Evolutionary conservation across 2,888 invertebrate species (phyloP).

Genomic region (Cheilosia urbana): DNA sequence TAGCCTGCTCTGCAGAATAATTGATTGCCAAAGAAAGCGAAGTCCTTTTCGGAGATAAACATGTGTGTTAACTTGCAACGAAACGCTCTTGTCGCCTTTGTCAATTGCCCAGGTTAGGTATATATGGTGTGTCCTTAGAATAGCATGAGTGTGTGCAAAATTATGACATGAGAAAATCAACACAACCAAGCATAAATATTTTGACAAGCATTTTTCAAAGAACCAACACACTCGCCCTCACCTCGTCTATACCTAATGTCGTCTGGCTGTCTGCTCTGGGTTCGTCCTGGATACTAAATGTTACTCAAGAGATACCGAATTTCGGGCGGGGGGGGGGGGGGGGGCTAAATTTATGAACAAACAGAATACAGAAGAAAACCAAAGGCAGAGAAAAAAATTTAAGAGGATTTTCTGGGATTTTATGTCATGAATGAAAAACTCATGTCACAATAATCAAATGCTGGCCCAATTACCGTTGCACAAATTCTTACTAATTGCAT

Average conservation of each 20-base stretch:
- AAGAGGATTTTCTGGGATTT: conserved; percentile 40
- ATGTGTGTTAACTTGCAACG: conserved; percentile 47
- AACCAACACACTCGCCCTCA: background rate
- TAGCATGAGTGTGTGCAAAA: conserved; percentile 31
- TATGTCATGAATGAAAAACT: background rate
- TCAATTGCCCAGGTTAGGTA: conserved; percentile 45
- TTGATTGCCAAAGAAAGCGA: conserved; percentile 64
- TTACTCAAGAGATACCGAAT: background rate
- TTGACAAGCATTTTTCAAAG: conserved; percentile 26
- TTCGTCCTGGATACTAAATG: background rate
- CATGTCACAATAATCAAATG: background rate
- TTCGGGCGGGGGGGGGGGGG: background rate
- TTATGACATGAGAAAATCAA: conserved; percentile 63
- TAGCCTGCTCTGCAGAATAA: conserved; percentile 44
- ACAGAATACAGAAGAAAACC: background rate
- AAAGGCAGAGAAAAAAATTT: background rate
- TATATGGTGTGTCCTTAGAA: conserved; percentile 20
- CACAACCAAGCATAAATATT: conserved; percentile 58
- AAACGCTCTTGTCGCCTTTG: conserved; percentile 13
- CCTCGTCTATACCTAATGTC: background rate
- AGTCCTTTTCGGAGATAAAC: conserved; percentile 24
- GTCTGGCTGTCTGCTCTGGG: background rate
- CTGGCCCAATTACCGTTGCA: background rate
- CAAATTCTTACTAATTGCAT: conserved; percentile 20
- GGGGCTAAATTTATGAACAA: background rate